Evolutionary conservation across 2,113 vertebrate genomes (phyloP).

Genomic region (Charina bottae): DNA sequence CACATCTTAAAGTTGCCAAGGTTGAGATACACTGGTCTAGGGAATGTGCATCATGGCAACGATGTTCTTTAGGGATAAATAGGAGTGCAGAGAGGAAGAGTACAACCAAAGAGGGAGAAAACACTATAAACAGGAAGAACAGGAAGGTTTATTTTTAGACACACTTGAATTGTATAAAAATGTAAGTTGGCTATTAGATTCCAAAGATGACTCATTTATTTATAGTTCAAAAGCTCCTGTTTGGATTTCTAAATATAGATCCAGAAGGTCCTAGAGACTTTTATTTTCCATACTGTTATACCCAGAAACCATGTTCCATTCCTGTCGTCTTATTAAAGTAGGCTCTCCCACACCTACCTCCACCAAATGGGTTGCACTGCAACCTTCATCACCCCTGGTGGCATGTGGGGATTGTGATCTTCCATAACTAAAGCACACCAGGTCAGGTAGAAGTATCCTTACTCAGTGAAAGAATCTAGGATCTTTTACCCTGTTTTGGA

Average conservation of each 20-base stretch:
- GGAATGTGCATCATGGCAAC: background rate
- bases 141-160: background rate
- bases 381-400: background rate
- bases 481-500: background rate
- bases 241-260: background rate
- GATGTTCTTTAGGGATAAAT: background rate
- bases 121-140: background rate
- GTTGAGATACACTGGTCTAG: too few relatives aligned
- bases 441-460: background rate
- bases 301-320: background rate
- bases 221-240: background rate
- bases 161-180: background rate
- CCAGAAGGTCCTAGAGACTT: background rate
- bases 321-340: background rate
- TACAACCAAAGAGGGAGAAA: background rate
- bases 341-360: background rate
- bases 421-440: background rate
- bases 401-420: background rate
- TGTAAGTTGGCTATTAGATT: background rate
- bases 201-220: conserved; percentile 1
- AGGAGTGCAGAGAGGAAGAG: background rate
- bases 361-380: background rate
- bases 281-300: background rate
- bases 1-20: too few relatives aligned
- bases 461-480: background rate